phyloP scores from a whole-genome alignment of 2,797 vertebrate species.

The Bovichtus variegatus region DNA sequence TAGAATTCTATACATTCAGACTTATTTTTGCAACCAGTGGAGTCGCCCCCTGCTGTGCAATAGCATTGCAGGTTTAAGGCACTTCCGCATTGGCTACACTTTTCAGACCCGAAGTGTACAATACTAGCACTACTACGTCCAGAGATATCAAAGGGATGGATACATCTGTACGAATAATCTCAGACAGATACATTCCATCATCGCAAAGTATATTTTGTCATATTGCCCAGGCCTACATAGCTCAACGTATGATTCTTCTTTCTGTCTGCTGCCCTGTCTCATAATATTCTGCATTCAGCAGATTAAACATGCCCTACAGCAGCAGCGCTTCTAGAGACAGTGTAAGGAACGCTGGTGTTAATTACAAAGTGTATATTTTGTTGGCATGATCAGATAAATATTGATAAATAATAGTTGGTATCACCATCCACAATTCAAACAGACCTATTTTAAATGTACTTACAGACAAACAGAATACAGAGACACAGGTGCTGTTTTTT shows the following conservation, averaged over 20 bases:
- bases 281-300: not conserved
- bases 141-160: not conserved
- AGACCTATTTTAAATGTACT: conserved; percentile 24
- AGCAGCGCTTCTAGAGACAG: conserved; percentile 3
- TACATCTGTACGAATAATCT: not conserved
- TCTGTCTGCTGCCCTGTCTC: not conserved
- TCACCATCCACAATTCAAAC: conserved; percentile 3
- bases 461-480: conserved; percentile 14
- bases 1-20: no score
- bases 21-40: no score
- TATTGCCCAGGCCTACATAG: not conserved
- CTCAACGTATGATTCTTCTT: not conserved
- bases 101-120: no score
- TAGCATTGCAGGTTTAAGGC: no score
- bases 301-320: conserved; percentile 5
- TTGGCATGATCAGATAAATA: conserved; percentile 14
- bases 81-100: no score
- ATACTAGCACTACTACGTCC: no score
- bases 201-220: not conserved
- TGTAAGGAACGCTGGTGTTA: conserved; percentile 20
- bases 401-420: conserved; percentile 10
- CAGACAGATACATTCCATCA: not conserved
- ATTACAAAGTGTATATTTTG: conserved; percentile 28
- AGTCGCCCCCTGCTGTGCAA: no score
- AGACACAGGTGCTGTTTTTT: conserved; percentile 50